Evolutionary conservation across 2,888 invertebrate species (phyloP).

Genomic region (Oscheius sp.): DNA sequence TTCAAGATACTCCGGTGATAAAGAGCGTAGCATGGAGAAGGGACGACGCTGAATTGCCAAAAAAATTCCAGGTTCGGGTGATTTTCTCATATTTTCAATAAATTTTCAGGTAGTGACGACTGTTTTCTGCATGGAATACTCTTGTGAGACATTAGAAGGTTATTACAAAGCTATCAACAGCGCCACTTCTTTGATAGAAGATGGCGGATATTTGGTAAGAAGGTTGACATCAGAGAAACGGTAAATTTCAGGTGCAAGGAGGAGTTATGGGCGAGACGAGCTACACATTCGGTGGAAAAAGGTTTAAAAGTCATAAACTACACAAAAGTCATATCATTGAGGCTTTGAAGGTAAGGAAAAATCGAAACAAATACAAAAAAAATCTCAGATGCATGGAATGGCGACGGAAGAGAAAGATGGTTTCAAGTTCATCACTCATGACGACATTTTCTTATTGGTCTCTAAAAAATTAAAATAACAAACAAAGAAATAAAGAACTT

Average conservation of each 20-base stretch:
- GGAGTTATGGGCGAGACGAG: slow-evolving; percentile 69
- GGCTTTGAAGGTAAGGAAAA: slow-evolving; percentile 57
- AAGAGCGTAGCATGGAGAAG: slow-evolving; percentile 57
- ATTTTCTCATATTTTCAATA: background rate
- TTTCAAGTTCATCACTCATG: slow-evolving; percentile 67
- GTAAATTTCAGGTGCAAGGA: slow-evolving; percentile 64
- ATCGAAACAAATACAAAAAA: no score
- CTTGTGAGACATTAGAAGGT: slow-evolving; percentile 59
- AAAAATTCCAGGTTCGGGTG: slow-evolving; percentile 62
- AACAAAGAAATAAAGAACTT: background rate
- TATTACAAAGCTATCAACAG: slow-evolving; percentile 57
- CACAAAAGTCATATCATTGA: slow-evolving; percentile 60
- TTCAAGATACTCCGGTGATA: slow-evolving; percentile 64
- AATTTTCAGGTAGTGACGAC: slow-evolving; percentile 63
- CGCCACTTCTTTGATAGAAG: slow-evolving; percentile 66
- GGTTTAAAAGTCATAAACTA: slow-evolving; percentile 67
- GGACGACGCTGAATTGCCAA: slow-evolving; percentile 53
- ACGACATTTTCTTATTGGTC: slow-evolving; percentile 69
- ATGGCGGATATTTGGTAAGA: slow-evolving; percentile 66
- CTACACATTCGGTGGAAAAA: slow-evolving; percentile 67
- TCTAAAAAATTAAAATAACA: slow-evolving; percentile 48
- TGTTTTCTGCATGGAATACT: slow-evolving; percentile 72
- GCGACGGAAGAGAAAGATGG: slow-evolving; percentile 55
- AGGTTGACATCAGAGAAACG: background rate
- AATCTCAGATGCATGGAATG: slow-evolving; percentile 64